phyloP scores from a whole-genome alignment of 2,888 invertebrate genomes.

The Pelosia muscerda region DNA sequence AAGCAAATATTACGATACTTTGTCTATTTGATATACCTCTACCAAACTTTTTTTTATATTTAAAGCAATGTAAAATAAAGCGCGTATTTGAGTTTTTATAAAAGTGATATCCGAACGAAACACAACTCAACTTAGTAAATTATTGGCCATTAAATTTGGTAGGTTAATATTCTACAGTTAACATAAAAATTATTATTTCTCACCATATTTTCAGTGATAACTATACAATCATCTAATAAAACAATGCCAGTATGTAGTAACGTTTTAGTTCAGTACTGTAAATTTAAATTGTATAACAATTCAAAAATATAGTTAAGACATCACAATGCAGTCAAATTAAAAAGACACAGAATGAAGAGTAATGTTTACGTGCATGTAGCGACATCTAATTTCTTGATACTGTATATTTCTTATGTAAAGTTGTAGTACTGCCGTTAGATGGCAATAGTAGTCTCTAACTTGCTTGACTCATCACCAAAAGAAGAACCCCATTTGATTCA shows the following conservation, averaged over 20 bases:
- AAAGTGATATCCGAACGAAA: slow-evolving; percentile 19
- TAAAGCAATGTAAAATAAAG: too few species aligned
- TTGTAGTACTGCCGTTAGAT: background rate
- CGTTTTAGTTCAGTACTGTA: background rate
- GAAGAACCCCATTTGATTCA: background rate
- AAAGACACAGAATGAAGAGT: background rate
- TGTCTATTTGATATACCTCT: too few species aligned
- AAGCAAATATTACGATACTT: background rate
- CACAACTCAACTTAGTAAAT: background rate
- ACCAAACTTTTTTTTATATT: too few species aligned
- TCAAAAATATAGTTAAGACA: slow-evolving; percentile 3
- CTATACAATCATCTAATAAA: background rate
- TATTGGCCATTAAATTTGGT: slow-evolving; percentile 8
- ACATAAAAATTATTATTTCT: background rate
- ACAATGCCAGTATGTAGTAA: background rate
- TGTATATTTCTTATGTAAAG: background rate
- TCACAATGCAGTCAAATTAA: slow-evolving; percentile 7
- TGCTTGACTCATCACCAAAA: too few species aligned
- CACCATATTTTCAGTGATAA: background rate
- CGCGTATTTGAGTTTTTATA: too few species aligned
- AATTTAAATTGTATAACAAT: background rate
- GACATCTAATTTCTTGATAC: slow-evolving; percentile 23
- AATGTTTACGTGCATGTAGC: background rate
- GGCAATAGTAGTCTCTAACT: background rate
- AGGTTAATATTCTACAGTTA: background rate